Evolutionary conservation across 2,797 vertebrate genomes (phyloP), one percentile per base, ranked within the genome.

Genomic region (Scolopax rusticola): DNA sequence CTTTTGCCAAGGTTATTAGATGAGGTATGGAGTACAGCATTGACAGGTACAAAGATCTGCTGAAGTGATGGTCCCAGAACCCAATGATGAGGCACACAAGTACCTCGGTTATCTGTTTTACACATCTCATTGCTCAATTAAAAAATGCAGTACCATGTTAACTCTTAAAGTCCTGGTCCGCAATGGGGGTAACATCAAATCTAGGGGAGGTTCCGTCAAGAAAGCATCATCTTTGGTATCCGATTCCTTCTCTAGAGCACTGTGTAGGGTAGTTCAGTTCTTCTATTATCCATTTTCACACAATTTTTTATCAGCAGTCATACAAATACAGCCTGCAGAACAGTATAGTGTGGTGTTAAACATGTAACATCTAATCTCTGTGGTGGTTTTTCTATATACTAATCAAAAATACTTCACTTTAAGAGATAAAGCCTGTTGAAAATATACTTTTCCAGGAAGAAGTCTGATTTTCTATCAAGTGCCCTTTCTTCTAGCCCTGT

Each of bases 21-120:
- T 38, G 24, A 53, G 25, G 7, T 20, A 41, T 0, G 1, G 9
- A 12, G 12, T n/a, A 23, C 10, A 36, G 9, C 11, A 33, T 40
- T 59, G 56, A 12, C 28, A 41, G 12, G 6, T 57, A 10, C 6
- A 19, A 36, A 27, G 14, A 61, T 36, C 4, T 4, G 8, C 24
- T 81, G 48, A 38, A 75, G 5, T 12, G 28, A 30, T 11, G 10
- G 5, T 7, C 57, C 38, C 5, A 0, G 1, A 10, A 47, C 18
- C 32, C 38, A 67, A 21, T 2, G n/a, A 13, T 8, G 8, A 51
- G 30, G 4, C 17, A 79, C 10, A 4, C 3, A 45, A 19, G 6
- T 10, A 18, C 7, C 20, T 7, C n/a, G 7, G 9, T 54, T 54
- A 17, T 20, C 9, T 9, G 4, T 47, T 18, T 32, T 6, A 30